These are phyloP conservation scores for Epistrophe grossulariae DNA, from an alignment of 2,888 invertebrate genomes.

Conservation along the genomic window DNA sequence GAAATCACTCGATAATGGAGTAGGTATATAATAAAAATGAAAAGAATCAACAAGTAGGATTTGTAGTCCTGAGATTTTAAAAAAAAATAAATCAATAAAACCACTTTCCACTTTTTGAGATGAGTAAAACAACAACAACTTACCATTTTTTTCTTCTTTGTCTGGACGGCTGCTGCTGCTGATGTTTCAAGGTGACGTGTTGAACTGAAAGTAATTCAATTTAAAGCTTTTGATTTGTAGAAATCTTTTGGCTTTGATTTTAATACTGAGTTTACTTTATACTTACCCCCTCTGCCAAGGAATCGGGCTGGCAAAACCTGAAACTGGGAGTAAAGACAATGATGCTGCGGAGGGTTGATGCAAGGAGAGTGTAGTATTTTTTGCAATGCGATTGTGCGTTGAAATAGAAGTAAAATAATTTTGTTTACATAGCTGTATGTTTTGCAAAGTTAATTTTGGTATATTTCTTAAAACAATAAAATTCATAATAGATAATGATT, in stretches of 20 bases:
- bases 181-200: constrained; percentile 50
- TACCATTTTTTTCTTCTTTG: constrained; percentile 72
- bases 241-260: constrained; percentile 44
- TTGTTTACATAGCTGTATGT: constrained; percentile 1
- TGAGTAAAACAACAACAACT: constrained; percentile 1
- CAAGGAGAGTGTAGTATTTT: constrained; percentile 7
- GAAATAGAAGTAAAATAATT: neutral
- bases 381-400: constrained; percentile 35
- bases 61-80: neutral
- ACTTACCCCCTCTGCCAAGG: constrained; percentile 52
- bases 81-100: constrained; percentile 64
- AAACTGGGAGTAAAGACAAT: constrained; percentile 10
- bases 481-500: constrained; percentile 22
- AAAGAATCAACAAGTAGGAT: constrained; percentile 45
- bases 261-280: constrained; percentile 16
- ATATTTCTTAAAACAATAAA: constrained; percentile 1
- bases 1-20: neutral
- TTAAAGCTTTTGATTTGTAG: constrained; percentile 31
- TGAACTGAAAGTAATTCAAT: constrained; percentile 55
- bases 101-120: neutral
- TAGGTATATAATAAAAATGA: neutral
- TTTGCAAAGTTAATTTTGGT: constrained; percentile 3
- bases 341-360: neutral
- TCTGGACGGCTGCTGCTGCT: constrained; percentile 19
- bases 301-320: constrained; percentile 51